Base-by-base conservation (phyloP, 2,797 vertebrate species). In the Urocyon cinereoargenteus region DNA sequence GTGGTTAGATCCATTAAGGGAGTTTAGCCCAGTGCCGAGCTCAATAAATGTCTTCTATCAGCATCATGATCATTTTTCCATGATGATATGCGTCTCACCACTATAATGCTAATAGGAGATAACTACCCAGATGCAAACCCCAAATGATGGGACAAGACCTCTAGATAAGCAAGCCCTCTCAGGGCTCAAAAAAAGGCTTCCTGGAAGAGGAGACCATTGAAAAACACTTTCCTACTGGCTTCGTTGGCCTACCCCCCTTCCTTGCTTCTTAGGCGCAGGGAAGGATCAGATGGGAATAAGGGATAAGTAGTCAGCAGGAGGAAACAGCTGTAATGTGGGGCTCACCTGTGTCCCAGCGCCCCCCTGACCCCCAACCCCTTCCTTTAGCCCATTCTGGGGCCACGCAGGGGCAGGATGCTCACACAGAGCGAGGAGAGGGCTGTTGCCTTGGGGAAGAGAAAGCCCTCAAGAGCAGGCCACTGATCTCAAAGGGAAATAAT, bases 401-500 rank as follows among this genome's bases (percentile, higher is more conserved):
- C 72, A 53, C 4, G 2, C n/a, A 49, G 84, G 75, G 90, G 62
- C 90, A 90, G 90, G 59, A 53, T 86, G 77, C 82, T 95, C 92
- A 91, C 79, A 88, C 92, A 86, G 87, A 79, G 91, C 82, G 4
- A 57, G 34, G 72, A 98, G 93, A 82, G 97, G 96, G 97, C 98
- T 98, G 98, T 98, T 98, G 98, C 98, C 98, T 98, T 98, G 98
- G 98, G 98, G 98, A 98, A 95, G 95, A 97, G 98, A 98, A 98
- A 98, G 92, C 96, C 98, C 98, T 99, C 98, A 91, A 98, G 98
- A 98, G 98, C 98, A 98, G 98, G 97, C 98, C 97, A 97, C 97
- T 98, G 98, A 97, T 98, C 98, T 98, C 98, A 99, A 99, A 99
- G 98, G 98, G 98, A 98, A 98, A 99, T 99, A 99, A 99, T 99